A percentile compares a stretch with the other conserved stretches of the same genome.
Conservation (phyloP, 2,113 vertebrate species). For the Nematolebias whitei region DNA sequence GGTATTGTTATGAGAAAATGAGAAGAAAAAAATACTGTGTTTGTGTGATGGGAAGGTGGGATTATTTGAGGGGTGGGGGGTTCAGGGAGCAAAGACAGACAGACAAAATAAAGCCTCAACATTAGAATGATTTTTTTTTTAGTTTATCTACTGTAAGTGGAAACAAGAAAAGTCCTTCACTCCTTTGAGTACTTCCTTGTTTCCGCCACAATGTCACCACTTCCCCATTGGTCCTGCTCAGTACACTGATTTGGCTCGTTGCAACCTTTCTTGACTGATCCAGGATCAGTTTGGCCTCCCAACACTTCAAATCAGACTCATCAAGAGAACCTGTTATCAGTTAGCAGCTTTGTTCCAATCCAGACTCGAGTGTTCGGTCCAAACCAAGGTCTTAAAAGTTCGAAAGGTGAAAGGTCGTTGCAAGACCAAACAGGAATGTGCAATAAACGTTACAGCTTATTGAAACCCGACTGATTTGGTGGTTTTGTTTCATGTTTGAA, state of each 20-base stretch:
- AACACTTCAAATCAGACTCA: constrained; percentile 59
- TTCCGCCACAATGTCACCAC: constrained; percentile 61
- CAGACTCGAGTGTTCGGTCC: constrained; percentile 68
- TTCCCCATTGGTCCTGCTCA: constrained; percentile 52
- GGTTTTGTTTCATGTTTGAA: constrained; percentile 41
- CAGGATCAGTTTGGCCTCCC: constrained; percentile 49
- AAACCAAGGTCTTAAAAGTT: constrained; percentile 62
- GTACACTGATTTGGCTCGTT: constrained; percentile 47
- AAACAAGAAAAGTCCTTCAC: constrained; percentile 20
- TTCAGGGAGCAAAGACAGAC: constrained; percentile 38
- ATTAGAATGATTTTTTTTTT: constrained; percentile 43
- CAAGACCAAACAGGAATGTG: constrained; percentile 87
- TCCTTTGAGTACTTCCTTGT: constrained; percentile 41
- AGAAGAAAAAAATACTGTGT: constrained; percentile 59
- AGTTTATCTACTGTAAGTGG: no score
- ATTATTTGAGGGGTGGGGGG: constrained; percentile 24
- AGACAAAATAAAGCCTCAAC: constrained; percentile 55
- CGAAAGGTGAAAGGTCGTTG: constrained; percentile 70
- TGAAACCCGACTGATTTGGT: constrained; percentile 69
- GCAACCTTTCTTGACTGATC: constrained; percentile 40
- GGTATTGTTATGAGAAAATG: constrained; percentile 77
- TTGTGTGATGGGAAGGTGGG: constrained; percentile 65
- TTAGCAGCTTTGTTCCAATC: constrained; percentile 52
- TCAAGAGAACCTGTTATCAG: constrained; percentile 57
- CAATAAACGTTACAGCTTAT: constrained; percentile 86